Evolutionary conservation across 2,797 vertebrate species (phyloP).

Genomic region (Gymnopithys bicolor): DNA sequence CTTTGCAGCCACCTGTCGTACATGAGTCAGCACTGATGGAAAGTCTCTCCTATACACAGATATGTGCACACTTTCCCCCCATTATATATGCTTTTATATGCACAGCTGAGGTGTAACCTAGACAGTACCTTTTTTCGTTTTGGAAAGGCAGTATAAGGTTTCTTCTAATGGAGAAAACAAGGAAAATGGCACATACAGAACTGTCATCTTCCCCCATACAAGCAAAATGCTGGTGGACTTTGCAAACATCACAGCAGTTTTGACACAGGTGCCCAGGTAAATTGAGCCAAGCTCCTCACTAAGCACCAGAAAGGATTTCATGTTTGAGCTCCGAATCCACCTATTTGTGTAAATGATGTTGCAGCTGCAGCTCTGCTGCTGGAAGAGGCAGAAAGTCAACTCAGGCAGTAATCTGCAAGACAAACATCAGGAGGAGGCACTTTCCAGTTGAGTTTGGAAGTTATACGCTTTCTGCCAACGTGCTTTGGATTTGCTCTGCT

Average conservation of each 20-base stretch:
- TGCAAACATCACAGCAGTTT: not conserved
- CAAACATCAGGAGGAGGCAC: not conserved
- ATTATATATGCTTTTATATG: fast-evolving
- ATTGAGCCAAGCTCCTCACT: not conserved
- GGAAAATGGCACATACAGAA: not conserved
- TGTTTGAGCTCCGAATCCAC: not conserved
- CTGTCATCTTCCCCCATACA: not conserved
- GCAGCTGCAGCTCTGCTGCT: not conserved
- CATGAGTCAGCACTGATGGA: not conserved
- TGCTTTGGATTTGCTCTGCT: slow-evolving; percentile 58
- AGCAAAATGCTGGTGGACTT: not conserved
- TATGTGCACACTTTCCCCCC: fast-evolving
- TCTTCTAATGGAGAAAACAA: not conserved
- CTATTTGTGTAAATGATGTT: slow-evolving; percentile 11
- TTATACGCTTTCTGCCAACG: slow-evolving; percentile 18
- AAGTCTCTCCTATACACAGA: not conserved
- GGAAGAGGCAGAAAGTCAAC: slow-evolving; percentile 28
- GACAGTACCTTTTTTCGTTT: not conserved
- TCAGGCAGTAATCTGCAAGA: slow-evolving; percentile 8
- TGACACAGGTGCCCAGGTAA: not conserved
- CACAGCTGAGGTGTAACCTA: not conserved
- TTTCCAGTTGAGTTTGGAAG: slow-evolving; percentile 53
- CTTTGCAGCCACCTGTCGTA: not conserved
- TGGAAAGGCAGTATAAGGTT: not conserved
- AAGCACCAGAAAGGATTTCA: not conserved